These are phyloP conservation scores for Benthosema pterotum DNA, from an alignment of 2,797 vertebrate genomes.

Conservation along the genomic window DNA sequence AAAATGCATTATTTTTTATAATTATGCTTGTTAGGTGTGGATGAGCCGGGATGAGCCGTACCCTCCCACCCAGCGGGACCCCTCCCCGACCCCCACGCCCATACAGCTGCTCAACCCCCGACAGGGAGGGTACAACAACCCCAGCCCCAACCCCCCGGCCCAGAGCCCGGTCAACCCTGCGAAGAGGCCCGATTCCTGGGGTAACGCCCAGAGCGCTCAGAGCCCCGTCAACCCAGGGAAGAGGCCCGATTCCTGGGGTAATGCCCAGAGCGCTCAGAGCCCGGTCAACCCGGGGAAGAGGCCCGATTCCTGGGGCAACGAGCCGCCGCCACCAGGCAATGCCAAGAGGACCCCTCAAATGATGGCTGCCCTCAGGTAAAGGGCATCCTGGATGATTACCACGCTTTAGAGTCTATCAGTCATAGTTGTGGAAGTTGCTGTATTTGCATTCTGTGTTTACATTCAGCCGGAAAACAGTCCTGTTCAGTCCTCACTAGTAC, in stretches of 20 bases:
- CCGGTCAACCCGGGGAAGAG: constrained; percentile 76
- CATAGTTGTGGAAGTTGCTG: too few species aligned
- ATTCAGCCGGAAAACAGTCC: too few species aligned
- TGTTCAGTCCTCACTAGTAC: too few species aligned
- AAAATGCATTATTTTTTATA: constrained; percentile 64
- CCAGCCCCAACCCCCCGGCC: constrained; percentile 80
- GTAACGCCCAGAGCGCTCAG: constrained; percentile 77
- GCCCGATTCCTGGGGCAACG: constrained; percentile 90
- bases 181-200: constrained; percentile 89
- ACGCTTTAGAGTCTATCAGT: too few species aligned
- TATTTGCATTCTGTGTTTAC: too few species aligned
- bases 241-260: constrained; percentile 3
- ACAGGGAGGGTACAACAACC: constrained; percentile 85
- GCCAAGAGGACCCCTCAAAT: constrained; percentile 85
- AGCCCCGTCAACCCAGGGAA: too few species aligned
- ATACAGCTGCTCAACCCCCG: constrained; percentile 91
- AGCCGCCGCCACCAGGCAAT: constrained; percentile 83
- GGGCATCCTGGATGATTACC: too few species aligned
- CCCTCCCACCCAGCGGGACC: constrained; percentile 77
- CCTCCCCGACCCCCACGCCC: constrained; percentile 75
- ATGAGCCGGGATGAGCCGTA: constrained; percentile 94
- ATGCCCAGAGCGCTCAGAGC: constrained; percentile 72
- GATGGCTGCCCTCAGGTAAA: constrained; percentile 81
- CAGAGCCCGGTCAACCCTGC: constrained; percentile 69
- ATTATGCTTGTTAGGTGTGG: constrained; percentile 82